Base-by-base conservation (phyloP, 1,140 invertebrate genomes). In the Euwallacea similis region DNA sequence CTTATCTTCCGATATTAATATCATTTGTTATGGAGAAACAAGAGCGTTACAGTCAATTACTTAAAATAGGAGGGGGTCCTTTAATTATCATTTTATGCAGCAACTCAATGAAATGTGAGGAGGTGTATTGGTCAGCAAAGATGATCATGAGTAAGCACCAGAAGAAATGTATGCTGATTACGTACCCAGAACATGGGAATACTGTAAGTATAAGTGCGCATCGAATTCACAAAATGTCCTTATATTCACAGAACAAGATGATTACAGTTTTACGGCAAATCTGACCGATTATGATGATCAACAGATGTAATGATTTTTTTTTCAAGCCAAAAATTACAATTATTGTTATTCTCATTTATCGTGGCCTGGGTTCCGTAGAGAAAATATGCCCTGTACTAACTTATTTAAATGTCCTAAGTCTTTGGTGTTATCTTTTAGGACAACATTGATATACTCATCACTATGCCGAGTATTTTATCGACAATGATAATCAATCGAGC, bases 1-100 rank as follows among this genome's bases (percentile, higher is more conserved):
- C 83, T 0, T 86, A 86, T 78, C 70, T 85, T 11, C 84, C 84
- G 0, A 80, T 83, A 6, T 75, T 86, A 1, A 83, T 81, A 69
- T 76, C 81, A 6, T 77, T 84, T 71, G 66, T 84, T 10, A 75
- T 74, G 41, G 82, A 85, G 74, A 77, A 72, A 62, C 68, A 75
- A 7, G 73, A 76, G 16, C 42, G 76, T 21, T 72, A 76, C 16
- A 69, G 47, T 33, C 53, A 62, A 9, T 42, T 74, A 13, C 47
- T 66, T 15, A 67, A 71, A 16, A 66, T 73, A 11, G 53, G 69
- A 6, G 69, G 71, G 8, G 75, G 78, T 11, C 79, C 79, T 33
- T 71, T 80, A 16, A 73, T 71, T 8, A 41, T 80, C 44, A 73
- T 80, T 15, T 58, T 80, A 42, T 76, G 77, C 33, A 70, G 65